These are phyloP conservation scores for Acanthosepion esculentum DNA, from an alignment of 2,888 invertebrate genomes.

Conservation along the genomic window DNA sequence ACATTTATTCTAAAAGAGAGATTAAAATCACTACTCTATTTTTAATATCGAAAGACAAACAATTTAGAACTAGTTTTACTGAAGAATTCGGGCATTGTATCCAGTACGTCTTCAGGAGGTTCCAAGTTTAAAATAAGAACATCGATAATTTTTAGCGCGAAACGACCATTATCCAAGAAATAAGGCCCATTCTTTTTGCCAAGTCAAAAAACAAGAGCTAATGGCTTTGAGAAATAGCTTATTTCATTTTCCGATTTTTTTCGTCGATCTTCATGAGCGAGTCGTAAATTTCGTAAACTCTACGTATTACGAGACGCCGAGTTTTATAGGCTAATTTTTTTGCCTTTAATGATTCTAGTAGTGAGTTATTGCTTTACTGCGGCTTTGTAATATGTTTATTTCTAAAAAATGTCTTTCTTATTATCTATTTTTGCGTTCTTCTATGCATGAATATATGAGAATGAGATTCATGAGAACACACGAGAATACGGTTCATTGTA, in stretches of 20 bases:
- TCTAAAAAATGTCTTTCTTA: not conserved
- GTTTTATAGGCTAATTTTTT: slow-evolving; percentile 17
- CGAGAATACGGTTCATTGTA: no score
- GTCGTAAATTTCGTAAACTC: slow-evolving; percentile 12
- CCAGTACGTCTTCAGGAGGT: not conserved
- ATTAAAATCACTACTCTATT: not conserved
- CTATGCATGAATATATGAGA: not conserved
- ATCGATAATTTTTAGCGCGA: not conserved
- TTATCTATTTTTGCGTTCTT: not conserved
- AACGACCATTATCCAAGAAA: not conserved
- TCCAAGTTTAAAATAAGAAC: not conserved
- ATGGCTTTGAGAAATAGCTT: not conserved
- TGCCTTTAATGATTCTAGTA: not conserved
- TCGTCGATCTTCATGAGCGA: not conserved
- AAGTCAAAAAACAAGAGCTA: not conserved
- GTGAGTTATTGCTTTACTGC: not conserved
- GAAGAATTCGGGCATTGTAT: not conserved
- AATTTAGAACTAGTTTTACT: not conserved
- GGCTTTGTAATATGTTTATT: slow-evolving; percentile 16
- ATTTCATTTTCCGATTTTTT: not conserved
- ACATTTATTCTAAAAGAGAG: slow-evolving; percentile 33
- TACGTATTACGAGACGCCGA: not conserved
- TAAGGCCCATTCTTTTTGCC: not conserved
- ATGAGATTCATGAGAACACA: not conserved
- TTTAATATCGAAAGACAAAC: not conserved